Evolutionary conservation across 2,113 vertebrate species (phyloP).

Genomic region (Rhea americana): DNA sequence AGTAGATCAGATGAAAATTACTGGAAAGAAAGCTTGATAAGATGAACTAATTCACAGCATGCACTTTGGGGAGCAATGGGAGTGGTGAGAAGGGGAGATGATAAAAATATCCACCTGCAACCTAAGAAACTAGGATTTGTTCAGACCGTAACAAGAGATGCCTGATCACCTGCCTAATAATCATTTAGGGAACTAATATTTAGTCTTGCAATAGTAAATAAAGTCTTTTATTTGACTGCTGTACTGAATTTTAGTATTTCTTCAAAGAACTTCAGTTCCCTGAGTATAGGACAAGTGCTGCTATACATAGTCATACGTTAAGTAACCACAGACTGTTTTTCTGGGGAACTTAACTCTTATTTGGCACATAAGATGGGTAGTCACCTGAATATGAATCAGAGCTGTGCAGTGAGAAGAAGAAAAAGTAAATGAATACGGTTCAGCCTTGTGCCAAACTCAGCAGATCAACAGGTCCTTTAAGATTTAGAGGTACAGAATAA

Average conservation of each 20-base stretch:
- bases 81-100: neutral
- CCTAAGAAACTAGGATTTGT: neutral
- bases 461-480: neutral
- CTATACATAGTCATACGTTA: neutral
- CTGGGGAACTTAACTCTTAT: neutral
- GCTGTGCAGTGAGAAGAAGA: neutral
- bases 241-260: neutral
- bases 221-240: neutral
- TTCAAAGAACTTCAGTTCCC: neutral
- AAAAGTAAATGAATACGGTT: neutral
- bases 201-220: neutral
- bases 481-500: neutral
- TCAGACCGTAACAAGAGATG: neutral
- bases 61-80: neutral
- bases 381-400: neutral
- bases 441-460: neutral
- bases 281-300: neutral
- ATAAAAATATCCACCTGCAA: neutral
- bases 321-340: neutral
- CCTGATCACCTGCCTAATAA: neutral
- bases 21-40: neutral
- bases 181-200: neutral
- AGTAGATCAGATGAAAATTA: neutral
- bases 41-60: neutral
- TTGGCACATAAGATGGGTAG: neutral